Evolutionary conservation across 2,888 invertebrate species (phyloP).

Genomic region (Stegana nigrithorax): DNA sequence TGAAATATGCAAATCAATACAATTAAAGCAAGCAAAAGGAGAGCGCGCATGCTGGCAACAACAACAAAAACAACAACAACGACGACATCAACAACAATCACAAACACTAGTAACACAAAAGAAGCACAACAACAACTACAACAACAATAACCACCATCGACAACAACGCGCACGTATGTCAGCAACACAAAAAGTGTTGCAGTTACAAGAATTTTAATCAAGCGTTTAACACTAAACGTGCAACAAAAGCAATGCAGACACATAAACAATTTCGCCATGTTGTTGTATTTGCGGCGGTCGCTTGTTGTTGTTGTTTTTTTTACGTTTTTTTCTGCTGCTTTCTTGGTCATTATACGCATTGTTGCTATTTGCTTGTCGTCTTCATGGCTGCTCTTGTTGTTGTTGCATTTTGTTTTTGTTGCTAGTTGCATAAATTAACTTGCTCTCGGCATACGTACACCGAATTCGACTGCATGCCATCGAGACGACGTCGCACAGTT

Average conservation of each 20-base stretch:
- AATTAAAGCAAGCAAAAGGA: slow-evolving; percentile 64
- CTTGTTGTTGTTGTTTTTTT: slow-evolving; percentile 19
- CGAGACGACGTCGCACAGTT: neutral
- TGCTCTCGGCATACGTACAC: slow-evolving; percentile 42
- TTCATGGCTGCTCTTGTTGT: slow-evolving; percentile 6
- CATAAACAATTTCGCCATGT: slow-evolving; percentile 58
- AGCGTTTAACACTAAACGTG: slow-evolving; percentile 64
- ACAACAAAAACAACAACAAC: slow-evolving; percentile 25
- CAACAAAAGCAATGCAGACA: slow-evolving; percentile 46
- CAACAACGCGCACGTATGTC: slow-evolving; percentile 26
- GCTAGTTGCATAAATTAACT: slow-evolving; percentile 55
- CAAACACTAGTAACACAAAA: too few relatives aligned
- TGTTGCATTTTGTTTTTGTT: slow-evolving; percentile 45
- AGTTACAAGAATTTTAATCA: slow-evolving; percentile 67
- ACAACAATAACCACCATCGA: slow-evolving; percentile 27
- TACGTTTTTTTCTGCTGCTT: neutral
- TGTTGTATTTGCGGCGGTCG: slow-evolving; percentile 31
- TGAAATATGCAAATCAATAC: slow-evolving; percentile 68
- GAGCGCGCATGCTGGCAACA: too few relatives aligned
- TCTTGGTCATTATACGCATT: slow-evolving; percentile 12
- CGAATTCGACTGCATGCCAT: neutral
- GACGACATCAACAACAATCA: slow-evolving; percentile 29
- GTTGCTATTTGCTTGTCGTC: slow-evolving; percentile 27
- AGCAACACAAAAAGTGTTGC: slow-evolving; percentile 58
- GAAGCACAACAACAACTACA: slow-evolving; percentile 31